These are phyloP conservation scores for Smithornis capensis DNA, from an alignment of 2,113 vertebrate species.

Conservation along the genomic window DNA sequence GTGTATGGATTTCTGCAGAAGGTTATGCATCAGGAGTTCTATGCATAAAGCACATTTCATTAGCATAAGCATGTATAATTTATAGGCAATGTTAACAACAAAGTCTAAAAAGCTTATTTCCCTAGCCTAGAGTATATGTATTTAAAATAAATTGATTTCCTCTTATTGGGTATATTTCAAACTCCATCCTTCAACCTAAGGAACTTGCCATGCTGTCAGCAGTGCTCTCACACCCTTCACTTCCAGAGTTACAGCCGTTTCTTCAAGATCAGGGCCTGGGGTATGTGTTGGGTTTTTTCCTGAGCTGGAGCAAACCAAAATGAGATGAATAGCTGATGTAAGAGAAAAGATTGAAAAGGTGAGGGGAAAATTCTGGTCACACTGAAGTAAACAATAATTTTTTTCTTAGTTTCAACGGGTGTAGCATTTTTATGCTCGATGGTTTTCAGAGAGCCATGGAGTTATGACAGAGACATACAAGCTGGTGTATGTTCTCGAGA, in stretches of 20 bases:
- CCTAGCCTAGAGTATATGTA: neutral
- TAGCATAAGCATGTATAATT: neutral
- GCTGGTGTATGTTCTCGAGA: neutral
- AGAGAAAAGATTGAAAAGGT: neutral
- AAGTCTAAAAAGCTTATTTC: neutral
- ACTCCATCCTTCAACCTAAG: neutral
- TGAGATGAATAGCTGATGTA: neutral
- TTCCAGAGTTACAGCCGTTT: neutral
- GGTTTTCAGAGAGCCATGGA: neutral
- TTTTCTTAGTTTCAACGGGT: neutral
- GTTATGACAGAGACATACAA: neutral
- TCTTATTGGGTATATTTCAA: neutral
- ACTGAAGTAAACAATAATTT: neutral
- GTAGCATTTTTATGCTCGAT: neutral
- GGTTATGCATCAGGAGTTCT: neutral
- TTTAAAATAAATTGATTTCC: neutral
- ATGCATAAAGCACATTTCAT: neutral
- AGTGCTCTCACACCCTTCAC: neutral
- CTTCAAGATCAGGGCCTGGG: neutral
- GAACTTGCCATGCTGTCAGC: neutral
- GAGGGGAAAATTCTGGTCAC: neutral
- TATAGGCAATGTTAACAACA: neutral
- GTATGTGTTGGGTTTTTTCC: neutral
- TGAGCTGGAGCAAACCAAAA: neutral
- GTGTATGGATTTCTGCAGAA: neutral